These are phyloP conservation scores for Lutraria lutraria DNA, from an alignment of 2,888 invertebrate genomes.

Conservation along the genomic window DNA sequence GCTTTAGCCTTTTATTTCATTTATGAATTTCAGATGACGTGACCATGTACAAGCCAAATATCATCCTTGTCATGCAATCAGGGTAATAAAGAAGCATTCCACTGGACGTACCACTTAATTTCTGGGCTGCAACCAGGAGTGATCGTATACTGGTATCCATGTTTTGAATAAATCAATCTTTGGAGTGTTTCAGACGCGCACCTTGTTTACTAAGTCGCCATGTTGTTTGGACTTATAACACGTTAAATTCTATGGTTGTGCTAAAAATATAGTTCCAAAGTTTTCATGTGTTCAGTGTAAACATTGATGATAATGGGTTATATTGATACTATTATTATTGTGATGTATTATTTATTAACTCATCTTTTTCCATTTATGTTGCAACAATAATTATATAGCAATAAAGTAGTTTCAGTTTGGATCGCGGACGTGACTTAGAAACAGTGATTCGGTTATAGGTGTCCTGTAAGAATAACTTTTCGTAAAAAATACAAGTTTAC, in stretches of 20 bases:
- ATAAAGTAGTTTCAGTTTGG: not conserved
- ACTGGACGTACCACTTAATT: slow-evolving; percentile 65
- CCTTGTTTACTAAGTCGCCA: slow-evolving; percentile 52
- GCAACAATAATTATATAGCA: not conserved
- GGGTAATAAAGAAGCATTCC: not conserved
- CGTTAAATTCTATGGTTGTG: not conserved
- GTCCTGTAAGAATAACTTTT: not conserved
- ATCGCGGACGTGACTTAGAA: slow-evolving; percentile 41
- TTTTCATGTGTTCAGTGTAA: not conserved
- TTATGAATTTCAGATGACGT: no score
- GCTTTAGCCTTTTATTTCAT: no score
- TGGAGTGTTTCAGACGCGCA: slow-evolving; percentile 22
- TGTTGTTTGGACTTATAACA: slow-evolving; percentile 60
- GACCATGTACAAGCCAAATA: not conserved
- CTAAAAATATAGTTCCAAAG: slow-evolving; percentile 37
- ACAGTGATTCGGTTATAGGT: slow-evolving; percentile 42
- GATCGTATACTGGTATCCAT: slow-evolving; percentile 80
- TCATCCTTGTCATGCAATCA: not conserved
- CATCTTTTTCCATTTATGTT: not conserved
- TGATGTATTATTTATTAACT: not conserved
- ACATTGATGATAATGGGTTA: not conserved
- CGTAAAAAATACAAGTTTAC: not conserved
- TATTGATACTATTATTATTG: not conserved
- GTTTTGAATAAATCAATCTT: not conserved
- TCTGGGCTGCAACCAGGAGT: slow-evolving; percentile 73